phyloP scores from a whole-genome alignment of 1,140 invertebrate species.

The Drosophila oshimai region DNA sequence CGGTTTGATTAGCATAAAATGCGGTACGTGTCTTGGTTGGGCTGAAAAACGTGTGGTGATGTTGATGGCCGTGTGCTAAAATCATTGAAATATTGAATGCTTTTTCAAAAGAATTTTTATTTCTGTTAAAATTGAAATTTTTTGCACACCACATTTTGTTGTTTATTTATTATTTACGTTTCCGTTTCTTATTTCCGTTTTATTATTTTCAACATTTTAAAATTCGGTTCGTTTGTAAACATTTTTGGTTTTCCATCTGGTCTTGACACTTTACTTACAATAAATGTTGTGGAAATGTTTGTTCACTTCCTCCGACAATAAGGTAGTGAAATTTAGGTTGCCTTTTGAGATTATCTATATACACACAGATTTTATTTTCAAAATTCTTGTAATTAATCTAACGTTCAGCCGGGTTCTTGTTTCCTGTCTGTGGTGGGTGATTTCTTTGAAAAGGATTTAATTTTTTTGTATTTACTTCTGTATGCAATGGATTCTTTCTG shows the following conservation, averaged over 20 bases:
- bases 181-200: background rate
- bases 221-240: conserved; percentile 55
- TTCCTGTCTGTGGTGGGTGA: conserved; percentile 45
- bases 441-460: conserved; percentile 14
- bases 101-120: conserved; percentile 71
- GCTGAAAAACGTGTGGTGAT: conserved; percentile 16
- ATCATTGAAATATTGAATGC: conserved; percentile 28
- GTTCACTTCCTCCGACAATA: conserved; percentile 2
- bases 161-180: conserved; percentile 40
- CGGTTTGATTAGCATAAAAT: conserved; percentile 60
- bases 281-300: conserved; percentile 33
- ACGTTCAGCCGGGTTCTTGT: conserved; percentile 29
- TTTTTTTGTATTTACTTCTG: background rate
- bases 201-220: conserved; percentile 46
- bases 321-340: conserved; percentile 17
- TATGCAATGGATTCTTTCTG: conserved; percentile 7
- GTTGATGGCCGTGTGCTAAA: background rate
- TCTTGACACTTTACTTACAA: conserved; percentile 19
- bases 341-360: conserved; percentile 22
- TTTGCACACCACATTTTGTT: conserved; percentile 70
- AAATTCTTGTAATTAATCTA: conserved; percentile 16
- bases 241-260: background rate
- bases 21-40: conserved; percentile 44
- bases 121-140: conserved; percentile 74
- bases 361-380: conserved; percentile 25